Base-by-base conservation (phyloP, 1,140 invertebrate genomes). In the Nasonia vitripennis region DNA sequence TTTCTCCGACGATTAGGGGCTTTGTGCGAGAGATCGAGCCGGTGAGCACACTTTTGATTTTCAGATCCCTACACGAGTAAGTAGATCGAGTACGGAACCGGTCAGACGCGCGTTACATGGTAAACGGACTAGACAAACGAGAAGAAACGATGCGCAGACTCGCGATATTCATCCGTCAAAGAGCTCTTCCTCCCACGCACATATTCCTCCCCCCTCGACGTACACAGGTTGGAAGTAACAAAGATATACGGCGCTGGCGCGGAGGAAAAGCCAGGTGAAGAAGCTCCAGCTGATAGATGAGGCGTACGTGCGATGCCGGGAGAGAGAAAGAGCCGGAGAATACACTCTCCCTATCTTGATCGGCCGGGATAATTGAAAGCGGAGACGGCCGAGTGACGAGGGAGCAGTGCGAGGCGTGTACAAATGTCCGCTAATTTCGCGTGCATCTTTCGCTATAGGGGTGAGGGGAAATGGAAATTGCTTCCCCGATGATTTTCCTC, bases 311-410 rank as follows among this genome's bases (percentile, higher is more conserved):
- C 1, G 67, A 71, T 80, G 78, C 20, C 55, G 17, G 55, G 14
- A n/a, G 17, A 62, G 55, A 62, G 20, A n/a, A 14, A n/a, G 55
- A 3, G 55, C 5, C 4, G n/a, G 55, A 62, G 55, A 62, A n/a
- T 71, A 17, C 74, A 23, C 41, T 51, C 45, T 77, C 74, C 37
- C 27, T 41, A 74, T 74, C 73, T 74, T 41, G 74, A 77, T 77
- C 74, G 74, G 34, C 27, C n/a, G 12, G 79, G 79, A 45, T 81
- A 81, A 81, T 81, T 70, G 79, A 81, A 81, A 81, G 20, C 79
- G 12, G 48, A 45, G 31, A n/a, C 34, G 62, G 67, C 1, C 20
- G 20, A 62, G 10, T 62, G 77, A 51, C 7, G 34, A 37, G 34
- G 73, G 20, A 74, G 37, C 31, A 37, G 11, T 27, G 27, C 2